phyloP scores from a whole-genome alignment of 1,140 invertebrate species.

The Brachionus manjavacas region DNA sequence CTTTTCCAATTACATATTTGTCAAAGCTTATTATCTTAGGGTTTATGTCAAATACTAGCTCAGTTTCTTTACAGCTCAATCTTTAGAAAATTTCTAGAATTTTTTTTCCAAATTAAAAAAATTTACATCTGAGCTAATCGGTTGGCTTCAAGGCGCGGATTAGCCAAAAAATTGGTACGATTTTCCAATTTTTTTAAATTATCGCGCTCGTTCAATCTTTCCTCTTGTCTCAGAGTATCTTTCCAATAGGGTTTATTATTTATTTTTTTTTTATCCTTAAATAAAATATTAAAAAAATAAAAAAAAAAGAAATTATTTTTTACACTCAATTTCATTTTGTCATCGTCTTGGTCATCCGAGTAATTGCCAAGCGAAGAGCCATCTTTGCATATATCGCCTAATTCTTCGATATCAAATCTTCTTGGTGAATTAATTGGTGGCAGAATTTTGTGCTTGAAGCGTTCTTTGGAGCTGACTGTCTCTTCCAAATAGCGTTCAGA shows the following conservation, averaged over 20 bases:
- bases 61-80: not conserved
- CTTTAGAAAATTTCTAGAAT: not conserved
- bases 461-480: not conserved
- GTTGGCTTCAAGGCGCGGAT: not conserved
- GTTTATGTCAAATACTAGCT: slow-evolving; percentile 49
- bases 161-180: not conserved
- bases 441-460: not conserved
- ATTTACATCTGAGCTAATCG: slow-evolving; percentile 9
- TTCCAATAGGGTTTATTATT: slow-evolving; percentile 30
- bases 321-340: not conserved
- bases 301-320: not conserved
- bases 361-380: not conserved
- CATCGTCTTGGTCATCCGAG: not conserved
- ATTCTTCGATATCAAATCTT: not conserved
- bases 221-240: slow-evolving; percentile 20
- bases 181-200: slow-evolving; percentile 25
- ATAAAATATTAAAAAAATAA: not conserved
- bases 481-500: not conserved
- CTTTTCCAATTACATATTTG: slow-evolving; percentile 54
- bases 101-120: not conserved
- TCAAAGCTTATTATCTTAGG: slow-evolving; percentile 51
- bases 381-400: not conserved
- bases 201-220: not conserved
- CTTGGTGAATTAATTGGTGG: not conserved
- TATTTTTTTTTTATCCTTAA: not conserved